These are phyloP conservation scores for Tragelaphus oryx DNA, from an alignment of 2,797 vertebrate species.

Conservation along the genomic window DNA sequence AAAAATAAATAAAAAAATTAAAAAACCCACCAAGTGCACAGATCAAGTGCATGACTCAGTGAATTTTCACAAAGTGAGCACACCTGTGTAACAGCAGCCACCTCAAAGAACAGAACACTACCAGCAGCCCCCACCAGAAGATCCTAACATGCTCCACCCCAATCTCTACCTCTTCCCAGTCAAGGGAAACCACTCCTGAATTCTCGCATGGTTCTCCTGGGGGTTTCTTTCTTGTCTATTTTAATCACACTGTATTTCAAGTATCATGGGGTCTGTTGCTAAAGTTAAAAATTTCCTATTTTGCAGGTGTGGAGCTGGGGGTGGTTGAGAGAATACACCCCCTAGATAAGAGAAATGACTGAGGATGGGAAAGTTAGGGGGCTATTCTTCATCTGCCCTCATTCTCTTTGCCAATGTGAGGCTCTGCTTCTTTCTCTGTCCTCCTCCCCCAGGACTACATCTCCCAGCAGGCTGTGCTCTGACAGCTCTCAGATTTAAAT, in stretches of 20 bases:
- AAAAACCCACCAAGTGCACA: background rate
- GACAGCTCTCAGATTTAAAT: conserved; percentile 67
- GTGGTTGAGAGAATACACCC: background rate
- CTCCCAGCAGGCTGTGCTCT: conserved; percentile 70
- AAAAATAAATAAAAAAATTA: background rate
- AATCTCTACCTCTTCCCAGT: background rate
- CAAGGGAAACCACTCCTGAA: background rate
- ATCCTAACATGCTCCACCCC: background rate
- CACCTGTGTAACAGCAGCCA: background rate
- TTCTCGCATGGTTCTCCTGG: background rate
- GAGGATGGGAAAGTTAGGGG: background rate
- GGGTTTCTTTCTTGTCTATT: background rate
- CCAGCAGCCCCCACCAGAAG: background rate
- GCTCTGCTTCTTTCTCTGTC: background rate
- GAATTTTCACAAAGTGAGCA: background rate
- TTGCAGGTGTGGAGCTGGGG: background rate
- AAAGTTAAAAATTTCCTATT: conserved; percentile 24
- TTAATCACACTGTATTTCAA: conserved; percentile 34
- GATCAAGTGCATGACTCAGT: background rate
- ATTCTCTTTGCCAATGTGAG: background rate
- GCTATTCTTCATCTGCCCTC: background rate
- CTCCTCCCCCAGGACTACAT: conserved; percentile 59
- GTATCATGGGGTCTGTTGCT: background rate
- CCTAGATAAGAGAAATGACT: background rate
- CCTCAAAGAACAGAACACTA: background rate